Evolutionary conservation across 2,888 invertebrate species (phyloP), one percentile per base, ranked within the genome.

Genomic region (Yponomeuta evonymella): DNA sequence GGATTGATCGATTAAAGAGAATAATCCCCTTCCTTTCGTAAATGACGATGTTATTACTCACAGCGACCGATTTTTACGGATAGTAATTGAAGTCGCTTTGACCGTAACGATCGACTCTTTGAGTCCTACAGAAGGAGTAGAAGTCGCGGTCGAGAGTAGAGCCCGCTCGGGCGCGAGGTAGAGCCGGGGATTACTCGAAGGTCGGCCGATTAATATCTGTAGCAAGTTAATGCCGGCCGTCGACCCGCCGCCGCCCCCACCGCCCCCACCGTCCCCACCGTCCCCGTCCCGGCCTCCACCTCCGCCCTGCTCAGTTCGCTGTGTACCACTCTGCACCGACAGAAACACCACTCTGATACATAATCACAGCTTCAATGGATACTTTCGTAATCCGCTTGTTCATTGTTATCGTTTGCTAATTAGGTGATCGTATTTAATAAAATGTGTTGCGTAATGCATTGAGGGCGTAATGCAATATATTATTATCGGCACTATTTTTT

Each of bases 131-230:
- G 5, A 36, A 36, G 5, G 36, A 36, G 2, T 36, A 36, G 36
- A 36, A 36, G 36, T 36, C 36, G 5, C 23, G 23, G 23, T 23
- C 23, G 23, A 43, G 43, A 43, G 43, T 8, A 43, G 43, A 1
- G 43, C 43, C 36, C 43, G 43, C 43, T 43, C 43, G 43, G 12
- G 51, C 51, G 51, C 51, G 51, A 58, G 51, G 12, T 58, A 58
- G 51, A 58, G 51, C 15, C 51, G 51, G 51, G 15, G 51, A 58
- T 58, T 58, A 58, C 51, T 10, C 51, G 51, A 58, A 58, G 51
- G 51, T 58, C 51, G 51, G 51, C 51, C 51, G 51, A 58, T 58
- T 58, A 58, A 58, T 58, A 58, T 58, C 51, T 58, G 51, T 58
- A 58, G 51, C 51, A 12, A 58, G 51, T 15, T 58, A 58, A 58